Base-by-base conservation (phyloP, 2,113 vertebrate species). In the Malurus elegans region DNA sequence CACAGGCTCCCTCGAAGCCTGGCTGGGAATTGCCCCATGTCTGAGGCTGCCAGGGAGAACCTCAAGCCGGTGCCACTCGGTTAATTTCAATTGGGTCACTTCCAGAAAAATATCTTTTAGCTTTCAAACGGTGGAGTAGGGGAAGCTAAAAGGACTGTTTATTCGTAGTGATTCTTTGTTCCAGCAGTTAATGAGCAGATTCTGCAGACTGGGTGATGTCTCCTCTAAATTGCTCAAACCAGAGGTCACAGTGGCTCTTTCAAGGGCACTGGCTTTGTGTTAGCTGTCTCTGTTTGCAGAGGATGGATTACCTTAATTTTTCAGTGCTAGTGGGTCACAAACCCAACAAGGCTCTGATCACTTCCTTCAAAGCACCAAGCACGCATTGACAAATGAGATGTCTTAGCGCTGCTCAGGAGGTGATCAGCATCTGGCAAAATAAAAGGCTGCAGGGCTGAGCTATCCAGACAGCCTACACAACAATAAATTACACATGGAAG, bases 351-450 rank as follows among this genome's bases (percentile, higher is more conserved):
- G 45, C 4, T 12, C 58, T 51, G 86, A 92, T 78, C 44, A 20
- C 34, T 84, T 86, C 78, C 86, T 74, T 34, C 69, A 78, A 29
- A 47, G 75, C 1, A 3, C 21, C 42, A 40, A 74, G 69, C 76
- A 71, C 5, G 2, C 58, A 51, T 14, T 95, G 87, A 85, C 71
- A 82, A 91, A 91, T 62, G 65, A 88, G 42, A 58, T 56, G 36
- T 79, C 62, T 88, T 50, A 82, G 84, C 54, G 74, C 28, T 72
- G 92, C 80, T 70, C 58, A 53, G 70, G 87, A 79, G 62, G 74
- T 51, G 79, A 92, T 76, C 87, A 83, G 93, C 93, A 80, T 85
- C 90, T 83, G 90, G 58, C 71, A 88, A 86, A 88, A 86, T 42
- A 79, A 92, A 91, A 79, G 38, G 66, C 81, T 85, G 81, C 5